Evolutionary conservation across 2,888 invertebrate genomes (phyloP), one percentile per base, ranked within the genome.

Genomic region (Macrosoma leucophasiata): DNA sequence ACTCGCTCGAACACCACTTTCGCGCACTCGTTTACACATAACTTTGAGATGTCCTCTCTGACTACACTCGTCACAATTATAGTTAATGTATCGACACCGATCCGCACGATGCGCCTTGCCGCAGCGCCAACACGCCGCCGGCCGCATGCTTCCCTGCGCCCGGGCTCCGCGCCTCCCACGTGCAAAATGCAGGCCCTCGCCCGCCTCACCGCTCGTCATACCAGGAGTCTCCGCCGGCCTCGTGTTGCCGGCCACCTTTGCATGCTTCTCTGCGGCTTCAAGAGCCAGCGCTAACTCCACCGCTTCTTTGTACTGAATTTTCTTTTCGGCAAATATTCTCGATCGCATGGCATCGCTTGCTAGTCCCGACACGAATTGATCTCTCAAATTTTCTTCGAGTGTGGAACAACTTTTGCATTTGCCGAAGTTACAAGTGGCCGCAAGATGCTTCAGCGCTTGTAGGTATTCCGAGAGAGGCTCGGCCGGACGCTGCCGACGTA

Each of bases 261-360:
- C 37, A 18, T 39, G 24, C 20, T 28, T 18, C 21, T 29, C 34
- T 29, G 42, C 42, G 10, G 38, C 38, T 28, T 33, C 34, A 31
- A 41, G 15, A n/a, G 31, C 28, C 21, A 38, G 15, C 4, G 39
- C 41, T 10, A 40, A 22, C 25, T 33, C 37, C 17, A 37, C 29
- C 13, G 32, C 32, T 11, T 17, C 19, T n/a, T 32, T 32, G 21
- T 32, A 32, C 1, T 13, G 13, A 10, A 32, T 20, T 13, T 17
- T 17, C 20, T 18, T 13, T 26, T 33, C 40, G 7, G 40, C 31
- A n/a, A 40, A 40, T 13, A 40, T 23, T 9, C 36, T 13, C 13
- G 40, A 36, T 13, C 40, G 31, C 30, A 36, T 37, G 8, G 14
- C 33, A 14, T 35, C 35, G 10, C 24, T 39, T 12, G 12, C 20